Evolutionary conservation across 2,113 vertebrate species (phyloP).

Genomic region (Dicentrarchus labrax): DNA sequence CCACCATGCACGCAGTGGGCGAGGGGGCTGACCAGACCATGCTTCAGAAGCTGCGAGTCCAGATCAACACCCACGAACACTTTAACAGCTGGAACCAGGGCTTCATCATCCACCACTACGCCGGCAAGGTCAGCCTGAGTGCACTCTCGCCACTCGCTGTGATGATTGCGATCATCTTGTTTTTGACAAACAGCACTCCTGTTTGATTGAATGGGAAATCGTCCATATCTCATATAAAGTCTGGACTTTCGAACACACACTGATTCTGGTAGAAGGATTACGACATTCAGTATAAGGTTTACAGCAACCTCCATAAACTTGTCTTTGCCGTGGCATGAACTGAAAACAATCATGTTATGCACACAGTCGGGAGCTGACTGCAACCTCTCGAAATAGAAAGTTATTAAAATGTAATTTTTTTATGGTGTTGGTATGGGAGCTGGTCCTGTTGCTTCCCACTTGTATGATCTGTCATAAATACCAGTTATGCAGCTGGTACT

Average conservation of each 20-base stretch:
- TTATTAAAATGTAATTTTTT: constrained; percentile 62
- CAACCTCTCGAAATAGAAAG: constrained; percentile 49
- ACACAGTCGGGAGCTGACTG: constrained; percentile 11
- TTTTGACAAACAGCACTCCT: too few relatives aligned
- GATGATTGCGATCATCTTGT: too few relatives aligned
- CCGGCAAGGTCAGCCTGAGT: constrained; percentile 90
- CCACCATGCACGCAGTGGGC: constrained; percentile 97
- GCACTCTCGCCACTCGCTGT: too few relatives aligned
- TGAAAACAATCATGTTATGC: constrained; percentile 12
- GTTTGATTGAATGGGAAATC: neutral
- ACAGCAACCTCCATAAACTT: constrained; percentile 4
- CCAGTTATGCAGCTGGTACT: constrained; percentile 59
- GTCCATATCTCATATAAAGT: neutral
- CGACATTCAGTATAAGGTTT: neutral
- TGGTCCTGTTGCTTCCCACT: constrained; percentile 17
- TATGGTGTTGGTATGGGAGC: constrained; percentile 46
- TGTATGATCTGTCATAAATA: constrained; percentile 68
- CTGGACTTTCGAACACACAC: too few relatives aligned
- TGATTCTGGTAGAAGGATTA: neutral
- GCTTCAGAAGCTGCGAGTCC: constrained; percentile 96
- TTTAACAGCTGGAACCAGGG: constrained; percentile 99
- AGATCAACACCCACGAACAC: constrained; percentile 96
- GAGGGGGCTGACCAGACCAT: constrained; percentile 97
- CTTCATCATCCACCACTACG: constrained; percentile 99
- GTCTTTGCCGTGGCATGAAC: neutral